Base-by-base conservation (phyloP, 2,888 invertebrate species). In the Mellilla xanthometata region DNA sequence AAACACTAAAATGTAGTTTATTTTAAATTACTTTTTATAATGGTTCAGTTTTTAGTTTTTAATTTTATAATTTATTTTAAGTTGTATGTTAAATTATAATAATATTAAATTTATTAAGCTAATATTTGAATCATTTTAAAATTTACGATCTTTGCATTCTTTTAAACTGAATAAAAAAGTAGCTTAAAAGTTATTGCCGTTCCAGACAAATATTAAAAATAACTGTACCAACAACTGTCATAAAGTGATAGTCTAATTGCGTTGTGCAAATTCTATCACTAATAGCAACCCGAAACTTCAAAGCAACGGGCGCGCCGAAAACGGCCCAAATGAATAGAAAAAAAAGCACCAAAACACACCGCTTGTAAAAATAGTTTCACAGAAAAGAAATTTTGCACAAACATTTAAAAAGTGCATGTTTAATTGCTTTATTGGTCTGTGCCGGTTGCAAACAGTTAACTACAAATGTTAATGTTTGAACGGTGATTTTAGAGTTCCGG, bases 301-400 rank as follows among this genome's bases (percentile, higher is more conserved):
- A 52, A 49, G 49, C 44, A 4, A 10, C 22, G 45, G 22, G 52
- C 39, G 10, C 12, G 39, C 49, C 52, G 52, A 56, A 52, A 39
- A 30, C 34, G 8, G 3, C 33, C 7, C 6, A 23, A 30, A 19
- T 51, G 61, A 64, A 50, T n/a, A n/a, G n/a, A 63, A 62, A 56
- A 33, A 52, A 4, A 3, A 10, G 56, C 60, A 66, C n/a, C n/a
- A 72, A 62, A 43, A 29, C 35, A 11, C 55, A 28, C 26, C 33
- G 54, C 11, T 39, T 41, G 28, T 36, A 60, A 57, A 68, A 65
- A 54, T 58, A 31, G 49, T 56, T 83, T 79, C 78, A 58, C 59
- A 69, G 83, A 81, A 82, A 81, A 82, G 81, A 84, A 84, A 81
- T 83, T n/a, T 82, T 81, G 83, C 80, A 65, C 76, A 82, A 80